These are phyloP conservation scores for Elegia similella DNA, from an alignment of 2,888 invertebrate species.

Conservation along the genomic window DNA sequence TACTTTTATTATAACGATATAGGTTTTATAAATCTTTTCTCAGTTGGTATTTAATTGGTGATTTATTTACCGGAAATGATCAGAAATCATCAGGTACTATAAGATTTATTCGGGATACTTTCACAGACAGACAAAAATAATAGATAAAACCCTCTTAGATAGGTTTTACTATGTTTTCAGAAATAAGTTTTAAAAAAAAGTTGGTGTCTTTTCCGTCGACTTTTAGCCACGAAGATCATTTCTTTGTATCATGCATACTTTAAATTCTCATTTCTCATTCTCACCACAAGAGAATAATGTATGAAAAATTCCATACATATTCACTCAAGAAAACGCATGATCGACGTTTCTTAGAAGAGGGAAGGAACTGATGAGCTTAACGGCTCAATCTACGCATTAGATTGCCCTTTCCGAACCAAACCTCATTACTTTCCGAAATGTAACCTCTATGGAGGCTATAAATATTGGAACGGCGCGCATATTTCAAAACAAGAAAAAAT, in stretches of 20 bases:
- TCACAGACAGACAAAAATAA: too few species aligned
- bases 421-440: conserved; percentile 80
- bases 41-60: too few species aligned
- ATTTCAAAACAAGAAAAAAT: conserved; percentile 80
- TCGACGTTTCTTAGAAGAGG: conserved; percentile 9
- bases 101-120: too few species aligned
- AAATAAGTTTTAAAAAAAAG: too few species aligned
- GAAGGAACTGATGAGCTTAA: conserved; percentile 38
- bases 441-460: conserved; percentile 80
- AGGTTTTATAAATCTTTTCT: too few species aligned
- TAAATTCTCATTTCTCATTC: background rate
- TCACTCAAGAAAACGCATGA: conserved; percentile 8
- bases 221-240: background rate
- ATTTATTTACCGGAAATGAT: too few species aligned
- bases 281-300: background rate
- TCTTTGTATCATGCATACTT: background rate
- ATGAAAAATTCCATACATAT: background rate
- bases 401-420: conserved; percentile 80
- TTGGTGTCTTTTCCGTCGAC: too few species aligned
- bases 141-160: too few species aligned
- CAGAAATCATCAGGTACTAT: too few species aligned
- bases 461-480: conserved; percentile 79
- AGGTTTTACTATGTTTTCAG: too few species aligned
- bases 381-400: conserved; percentile 79
- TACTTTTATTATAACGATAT: too few species aligned